phyloP scores from a whole-genome alignment of 2,888 invertebrate species.

The Torymus texanus region DNA sequence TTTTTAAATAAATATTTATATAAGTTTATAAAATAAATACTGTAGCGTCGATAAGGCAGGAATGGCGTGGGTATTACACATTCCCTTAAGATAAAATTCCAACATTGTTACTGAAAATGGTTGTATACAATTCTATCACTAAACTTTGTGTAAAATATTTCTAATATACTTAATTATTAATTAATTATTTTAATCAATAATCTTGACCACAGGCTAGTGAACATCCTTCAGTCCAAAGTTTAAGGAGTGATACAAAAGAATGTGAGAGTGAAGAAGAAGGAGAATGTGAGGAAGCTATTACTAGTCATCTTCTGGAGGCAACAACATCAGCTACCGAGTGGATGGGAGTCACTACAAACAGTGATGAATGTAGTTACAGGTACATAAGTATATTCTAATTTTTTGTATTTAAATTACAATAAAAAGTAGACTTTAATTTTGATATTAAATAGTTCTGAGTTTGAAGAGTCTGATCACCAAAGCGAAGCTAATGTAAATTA shows the following conservation, averaged over 20 bases:
- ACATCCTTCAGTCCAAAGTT: constrained; percentile 56
- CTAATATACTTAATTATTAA: no score
- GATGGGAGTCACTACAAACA: constrained; percentile 92
- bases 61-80: no score
- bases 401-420: constrained; percentile 12
- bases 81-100: no score
- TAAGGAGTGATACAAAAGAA: constrained; percentile 63
- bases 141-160: no score
- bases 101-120: no score
- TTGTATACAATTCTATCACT: no score
- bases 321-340: constrained; percentile 86
- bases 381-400: constrained; percentile 50
- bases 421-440: constrained; percentile 25
- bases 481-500: constrained; percentile 71
- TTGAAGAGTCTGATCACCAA: constrained; percentile 77
- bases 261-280: constrained; percentile 81
- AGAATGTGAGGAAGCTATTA: constrained; percentile 79
- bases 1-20: no score
- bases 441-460: constrained; percentile 79
- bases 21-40: no score
- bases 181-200: no score
- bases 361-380: constrained; percentile 89
- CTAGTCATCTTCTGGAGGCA: constrained; percentile 78
- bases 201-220: constrained; percentile 60
- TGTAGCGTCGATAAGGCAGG: no score